A percentile compares a stretch with the other conserved stretches of the same genome.
phyloP scores from a whole-genome alignment of 2,113 vertebrate species.

The Chunga burmeisteri region DNA sequence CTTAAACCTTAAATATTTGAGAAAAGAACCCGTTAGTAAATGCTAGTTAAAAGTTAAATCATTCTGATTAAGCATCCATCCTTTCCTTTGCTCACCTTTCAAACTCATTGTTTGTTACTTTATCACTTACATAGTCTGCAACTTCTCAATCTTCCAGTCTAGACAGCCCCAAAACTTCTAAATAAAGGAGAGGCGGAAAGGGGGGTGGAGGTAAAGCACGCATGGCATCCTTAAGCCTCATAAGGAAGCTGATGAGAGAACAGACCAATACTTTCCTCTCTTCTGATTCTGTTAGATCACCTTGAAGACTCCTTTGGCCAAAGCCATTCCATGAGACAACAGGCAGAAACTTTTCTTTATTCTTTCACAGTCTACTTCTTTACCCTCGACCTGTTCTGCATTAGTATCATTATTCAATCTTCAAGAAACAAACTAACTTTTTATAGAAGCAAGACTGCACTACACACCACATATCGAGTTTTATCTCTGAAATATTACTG shows the following conservation, averaged over 20 bases:
- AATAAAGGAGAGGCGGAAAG: background rate
- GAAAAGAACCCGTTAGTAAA: background rate
- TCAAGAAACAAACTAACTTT: background rate
- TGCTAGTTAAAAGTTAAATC: background rate
- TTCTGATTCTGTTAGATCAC: background rate
- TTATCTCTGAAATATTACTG: background rate
- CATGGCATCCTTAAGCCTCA: background rate
- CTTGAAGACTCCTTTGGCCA: background rate
- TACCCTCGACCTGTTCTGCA: background rate
- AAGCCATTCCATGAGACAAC: background rate
- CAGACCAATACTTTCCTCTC: background rate
- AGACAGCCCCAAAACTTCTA: background rate
- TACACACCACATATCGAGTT: rapidly evolving
- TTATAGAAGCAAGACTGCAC: background rate
- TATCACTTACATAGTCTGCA: background rate
- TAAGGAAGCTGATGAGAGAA: background rate
- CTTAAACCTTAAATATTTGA: constrained; percentile 20
- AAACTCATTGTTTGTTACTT: background rate
- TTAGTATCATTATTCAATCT: background rate
- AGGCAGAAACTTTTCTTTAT: background rate
- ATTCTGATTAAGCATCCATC: background rate
- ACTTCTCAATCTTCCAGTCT: background rate
- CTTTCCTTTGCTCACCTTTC: background rate
- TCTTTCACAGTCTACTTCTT: background rate
- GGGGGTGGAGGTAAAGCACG: rapidly evolving